phyloP scores from a whole-genome alignment of 2,113 vertebrate genomes.

The Candoia aspera region DNA sequence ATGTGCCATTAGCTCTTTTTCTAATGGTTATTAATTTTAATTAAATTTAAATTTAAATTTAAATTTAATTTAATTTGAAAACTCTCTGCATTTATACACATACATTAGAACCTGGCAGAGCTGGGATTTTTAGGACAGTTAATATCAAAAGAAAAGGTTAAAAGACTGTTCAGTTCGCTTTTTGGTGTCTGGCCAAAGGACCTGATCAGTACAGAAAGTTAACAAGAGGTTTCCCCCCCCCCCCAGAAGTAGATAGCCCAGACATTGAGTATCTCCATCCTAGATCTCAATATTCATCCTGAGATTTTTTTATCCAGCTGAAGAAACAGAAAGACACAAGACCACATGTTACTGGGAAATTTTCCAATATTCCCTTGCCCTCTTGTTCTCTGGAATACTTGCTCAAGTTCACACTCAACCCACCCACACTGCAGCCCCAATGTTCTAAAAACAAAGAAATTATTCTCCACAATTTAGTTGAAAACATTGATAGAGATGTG shows the following conservation, averaged over 20 bases:
- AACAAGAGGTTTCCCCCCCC: neutral
- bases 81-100: neutral
- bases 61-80: too few species aligned
- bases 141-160: neutral
- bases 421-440: neutral
- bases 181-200: slow-evolving; percentile 15
- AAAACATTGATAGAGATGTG: neutral
- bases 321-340: slow-evolving; percentile 52
- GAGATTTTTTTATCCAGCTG: slow-evolving; percentile 60
- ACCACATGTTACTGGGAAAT: slow-evolving; percentile 53
- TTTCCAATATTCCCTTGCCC: slow-evolving; percentile 25
- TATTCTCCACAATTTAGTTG: neutral
- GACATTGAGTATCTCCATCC: slow-evolving; percentile 51
- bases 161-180: neutral
- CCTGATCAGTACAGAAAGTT: slow-evolving; percentile 34
- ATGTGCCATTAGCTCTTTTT: neutral
- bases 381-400: slow-evolving; percentile 32
- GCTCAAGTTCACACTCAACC: neutral
- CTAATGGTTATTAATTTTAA: neutral
- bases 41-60: too few species aligned
- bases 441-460: slow-evolving; percentile 1
- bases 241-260: slow-evolving; percentile 35
- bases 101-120: neutral
- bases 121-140: neutral
- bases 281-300: slow-evolving; percentile 57